phyloP scores from a whole-genome alignment of 1,140 invertebrate genomes.

The Lucilia sericata region DNA sequence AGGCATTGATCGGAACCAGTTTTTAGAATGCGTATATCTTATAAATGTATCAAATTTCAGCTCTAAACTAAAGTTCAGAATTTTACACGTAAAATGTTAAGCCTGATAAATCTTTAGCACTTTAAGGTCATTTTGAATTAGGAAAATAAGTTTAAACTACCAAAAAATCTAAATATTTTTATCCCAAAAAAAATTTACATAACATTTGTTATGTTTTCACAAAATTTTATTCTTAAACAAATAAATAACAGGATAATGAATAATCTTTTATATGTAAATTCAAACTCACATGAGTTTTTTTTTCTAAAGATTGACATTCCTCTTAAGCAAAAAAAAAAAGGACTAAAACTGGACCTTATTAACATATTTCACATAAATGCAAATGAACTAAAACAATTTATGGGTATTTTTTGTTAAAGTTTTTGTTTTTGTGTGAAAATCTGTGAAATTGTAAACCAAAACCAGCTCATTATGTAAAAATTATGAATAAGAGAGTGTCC shows the following conservation, averaged over 20 bases:
- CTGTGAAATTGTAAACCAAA: constrained; percentile 8
- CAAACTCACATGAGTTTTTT: neutral
- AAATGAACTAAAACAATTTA: neutral
- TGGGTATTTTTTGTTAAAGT: neutral
- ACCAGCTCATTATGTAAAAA: neutral
- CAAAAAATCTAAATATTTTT: neutral
- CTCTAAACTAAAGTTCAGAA: neutral
- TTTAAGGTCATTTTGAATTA: neutral
- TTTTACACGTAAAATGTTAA: neutral
- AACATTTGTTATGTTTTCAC: neutral
- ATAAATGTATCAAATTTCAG: too few species aligned
- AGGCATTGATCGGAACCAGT: too few species aligned
- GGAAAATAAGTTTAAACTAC: neutral
- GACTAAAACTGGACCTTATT: constrained; percentile 20
- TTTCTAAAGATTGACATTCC: neutral
- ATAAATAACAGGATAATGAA: constrained; percentile 21
- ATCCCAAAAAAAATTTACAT: neutral
- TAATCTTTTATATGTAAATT: neutral
- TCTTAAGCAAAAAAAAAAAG: neutral
- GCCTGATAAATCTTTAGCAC: neutral
- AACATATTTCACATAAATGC: constrained; percentile 24
- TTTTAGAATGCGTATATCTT: too few species aligned
- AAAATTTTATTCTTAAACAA: neutral
- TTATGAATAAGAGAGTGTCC: neutral
- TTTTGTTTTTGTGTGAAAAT: constrained; percentile 6